A percentile compares a stretch with the other conserved stretches of the same genome.
Evolutionary conservation across 2,113 vertebrate species (phyloP).

Genomic region (Geothlypis trichas): DNA sequence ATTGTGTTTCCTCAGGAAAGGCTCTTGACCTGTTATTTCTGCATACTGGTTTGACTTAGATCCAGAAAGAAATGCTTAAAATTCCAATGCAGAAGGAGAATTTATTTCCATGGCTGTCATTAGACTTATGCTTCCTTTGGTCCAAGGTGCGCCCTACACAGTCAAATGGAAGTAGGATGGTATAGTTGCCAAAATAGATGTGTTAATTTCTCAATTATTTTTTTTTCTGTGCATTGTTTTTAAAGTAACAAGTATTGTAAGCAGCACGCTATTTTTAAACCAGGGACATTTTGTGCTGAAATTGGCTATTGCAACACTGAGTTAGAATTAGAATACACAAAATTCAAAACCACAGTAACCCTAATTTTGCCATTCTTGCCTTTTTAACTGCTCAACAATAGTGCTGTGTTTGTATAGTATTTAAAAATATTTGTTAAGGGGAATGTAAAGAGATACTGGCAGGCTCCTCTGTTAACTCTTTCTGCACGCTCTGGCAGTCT

Average conservation of each 20-base stretch:
- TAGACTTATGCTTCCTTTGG: neutral
- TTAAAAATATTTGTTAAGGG: slow-evolving; percentile 37
- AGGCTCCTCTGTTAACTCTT: slow-evolving; percentile 41
- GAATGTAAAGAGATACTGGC: slow-evolving; percentile 36
- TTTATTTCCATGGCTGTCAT: neutral
- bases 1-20: neutral
- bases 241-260: slow-evolving; percentile 43
- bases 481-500: neutral
- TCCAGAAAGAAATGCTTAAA: neutral
- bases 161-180: neutral
- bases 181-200: neutral
- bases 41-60: neutral
- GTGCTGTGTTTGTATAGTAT: slow-evolving; percentile 23
- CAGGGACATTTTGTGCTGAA: slow-evolving; percentile 56
- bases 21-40: neutral
- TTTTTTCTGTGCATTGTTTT: neutral
- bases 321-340: slow-evolving; percentile 56
- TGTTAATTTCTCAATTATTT: slow-evolving; percentile 23
- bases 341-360: slow-evolving; percentile 60
- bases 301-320: slow-evolving; percentile 33
- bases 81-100: neutral
- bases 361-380: slow-evolving; percentile 52
- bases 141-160: neutral
- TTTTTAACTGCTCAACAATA: slow-evolving; percentile 55
- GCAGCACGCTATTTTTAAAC: slow-evolving; percentile 48